Percentiles rank a stretch among this genome's conserved stretches.
Conservation (phyloP, 2,888 invertebrate species). For the Hedychridium roseum region DNA sequence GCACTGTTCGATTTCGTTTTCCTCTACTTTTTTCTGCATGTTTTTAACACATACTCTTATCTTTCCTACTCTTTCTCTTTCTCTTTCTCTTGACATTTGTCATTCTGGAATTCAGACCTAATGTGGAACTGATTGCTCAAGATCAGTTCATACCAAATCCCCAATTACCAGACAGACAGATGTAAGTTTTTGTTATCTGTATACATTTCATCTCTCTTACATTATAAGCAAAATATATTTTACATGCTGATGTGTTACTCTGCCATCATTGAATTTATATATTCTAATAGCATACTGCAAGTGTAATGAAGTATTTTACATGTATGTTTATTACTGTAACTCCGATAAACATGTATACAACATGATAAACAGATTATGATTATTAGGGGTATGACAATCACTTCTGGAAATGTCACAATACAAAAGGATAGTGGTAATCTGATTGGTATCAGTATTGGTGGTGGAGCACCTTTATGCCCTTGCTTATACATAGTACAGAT, state of each 20-base stretch:
- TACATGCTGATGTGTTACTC: too few relatives aligned
- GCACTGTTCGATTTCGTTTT: too few relatives aligned
- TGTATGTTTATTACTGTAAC: constrained; percentile 5
- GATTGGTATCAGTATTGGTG: constrained; percentile 98
- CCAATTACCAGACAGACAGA: constrained; percentile 44
- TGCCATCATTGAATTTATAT: too few relatives aligned
- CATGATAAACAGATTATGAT: too few relatives aligned
- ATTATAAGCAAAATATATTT: background rate
- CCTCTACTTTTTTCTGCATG: constrained; percentile 7
- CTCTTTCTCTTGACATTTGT: constrained; percentile 40
- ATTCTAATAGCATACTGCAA: too few relatives aligned
- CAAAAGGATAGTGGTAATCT: constrained; percentile 92
- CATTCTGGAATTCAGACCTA: constrained; percentile 53
- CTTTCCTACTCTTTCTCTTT: constrained; percentile 28
- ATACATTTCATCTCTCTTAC: background rate
- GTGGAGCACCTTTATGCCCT: constrained; percentile 93
- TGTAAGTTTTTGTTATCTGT: constrained; percentile 45
- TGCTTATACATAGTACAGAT: constrained; percentile 98
- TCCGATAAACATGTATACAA: too few relatives aligned
- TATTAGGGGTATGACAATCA: constrained; percentile 95
- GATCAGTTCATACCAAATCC: constrained; percentile 39
- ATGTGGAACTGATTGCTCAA: constrained; percentile 53
- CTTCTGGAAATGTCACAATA: constrained; percentile 89
- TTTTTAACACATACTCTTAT: constrained; percentile 10
- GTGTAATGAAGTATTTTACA: constrained; percentile 1